A percentile compares a stretch with the other conserved stretches of the same genome.
Conservation (phyloP, 2,113 vertebrate genomes). For the Aramus guarauna region DNA sequence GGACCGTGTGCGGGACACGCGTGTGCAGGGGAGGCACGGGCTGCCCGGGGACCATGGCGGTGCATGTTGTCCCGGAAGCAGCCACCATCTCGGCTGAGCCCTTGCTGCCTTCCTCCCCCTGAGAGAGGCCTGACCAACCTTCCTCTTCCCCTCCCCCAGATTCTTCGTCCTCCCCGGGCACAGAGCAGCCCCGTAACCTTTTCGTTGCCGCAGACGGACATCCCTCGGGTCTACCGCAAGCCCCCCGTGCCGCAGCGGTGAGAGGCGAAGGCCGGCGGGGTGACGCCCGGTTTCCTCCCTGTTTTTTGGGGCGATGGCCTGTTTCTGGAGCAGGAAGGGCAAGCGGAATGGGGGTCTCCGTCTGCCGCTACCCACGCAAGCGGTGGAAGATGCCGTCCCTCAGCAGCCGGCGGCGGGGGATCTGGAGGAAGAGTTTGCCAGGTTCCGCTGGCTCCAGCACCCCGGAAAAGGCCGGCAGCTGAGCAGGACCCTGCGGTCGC, state of each 20-base stretch:
- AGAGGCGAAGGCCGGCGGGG: not conserved
- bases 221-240: not conserved
- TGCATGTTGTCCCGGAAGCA: no score
- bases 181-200: not conserved
- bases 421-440: not conserved
- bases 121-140: not conserved
- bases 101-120: no score
- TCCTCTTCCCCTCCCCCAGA: not conserved
- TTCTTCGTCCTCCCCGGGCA: not conserved
- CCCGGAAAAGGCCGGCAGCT: accelerated
- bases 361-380: accelerated
- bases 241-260: accelerated
- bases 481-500: not conserved
- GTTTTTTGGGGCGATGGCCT: not conserved
- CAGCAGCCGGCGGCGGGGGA: not conserved
- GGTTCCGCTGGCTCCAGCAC: no score
- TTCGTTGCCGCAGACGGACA: not conserved
- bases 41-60: no score
- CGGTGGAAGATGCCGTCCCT: not conserved
- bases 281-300: not conserved
- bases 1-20: no score
- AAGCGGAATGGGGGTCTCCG: not conserved
- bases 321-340: not conserved
- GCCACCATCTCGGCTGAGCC: not conserved
- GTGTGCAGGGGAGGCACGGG: no score